Percentiles rank a stretch among this genome's conserved stretches.
Evolutionary conservation across 2,888 invertebrate genomes (phyloP).

Genomic region (Orthosia incerta): DNA sequence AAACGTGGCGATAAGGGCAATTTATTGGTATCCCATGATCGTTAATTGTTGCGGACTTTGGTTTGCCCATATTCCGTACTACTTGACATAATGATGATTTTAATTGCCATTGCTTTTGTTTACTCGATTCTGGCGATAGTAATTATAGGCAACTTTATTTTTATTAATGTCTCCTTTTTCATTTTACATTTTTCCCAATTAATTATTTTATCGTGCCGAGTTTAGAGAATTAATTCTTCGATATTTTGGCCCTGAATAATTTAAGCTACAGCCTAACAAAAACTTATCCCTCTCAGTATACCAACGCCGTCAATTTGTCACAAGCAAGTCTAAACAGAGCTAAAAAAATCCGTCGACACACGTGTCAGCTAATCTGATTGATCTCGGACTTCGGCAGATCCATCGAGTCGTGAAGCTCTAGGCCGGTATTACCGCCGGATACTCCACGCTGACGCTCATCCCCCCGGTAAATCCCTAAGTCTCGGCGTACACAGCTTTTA

Average conservation of each 20-base stretch:
- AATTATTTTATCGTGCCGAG: background rate
- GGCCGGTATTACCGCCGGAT: constrained; percentile 30
- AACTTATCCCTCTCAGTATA: background rate
- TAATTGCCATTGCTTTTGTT: background rate
- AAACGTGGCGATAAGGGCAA: background rate
- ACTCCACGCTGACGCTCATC: constrained; percentile 31
- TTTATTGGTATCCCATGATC: constrained; percentile 7
- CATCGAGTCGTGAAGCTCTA: constrained; percentile 5
- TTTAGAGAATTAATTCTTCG: background rate
- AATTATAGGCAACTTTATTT: too few species aligned
- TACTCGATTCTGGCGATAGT: background rate
- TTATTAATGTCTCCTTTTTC: background rate
- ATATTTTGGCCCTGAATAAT: background rate
- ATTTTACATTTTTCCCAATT: background rate
- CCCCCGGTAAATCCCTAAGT: constrained; percentile 36
- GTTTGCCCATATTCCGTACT: background rate
- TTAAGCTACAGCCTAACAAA: background rate
- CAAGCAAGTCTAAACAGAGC: background rate
- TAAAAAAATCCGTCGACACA: constrained; percentile 9
- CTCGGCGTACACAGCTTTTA: constrained; percentile 19
- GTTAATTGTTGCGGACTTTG: constrained; percentile 2
- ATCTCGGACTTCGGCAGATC: constrained; percentile 21
- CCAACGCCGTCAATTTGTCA: background rate
- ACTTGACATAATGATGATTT: background rate
- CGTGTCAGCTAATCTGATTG: constrained; percentile 43